Conservation (phyloP, 2,888 invertebrate genomes). For the Dasypolia templi region DNA sequence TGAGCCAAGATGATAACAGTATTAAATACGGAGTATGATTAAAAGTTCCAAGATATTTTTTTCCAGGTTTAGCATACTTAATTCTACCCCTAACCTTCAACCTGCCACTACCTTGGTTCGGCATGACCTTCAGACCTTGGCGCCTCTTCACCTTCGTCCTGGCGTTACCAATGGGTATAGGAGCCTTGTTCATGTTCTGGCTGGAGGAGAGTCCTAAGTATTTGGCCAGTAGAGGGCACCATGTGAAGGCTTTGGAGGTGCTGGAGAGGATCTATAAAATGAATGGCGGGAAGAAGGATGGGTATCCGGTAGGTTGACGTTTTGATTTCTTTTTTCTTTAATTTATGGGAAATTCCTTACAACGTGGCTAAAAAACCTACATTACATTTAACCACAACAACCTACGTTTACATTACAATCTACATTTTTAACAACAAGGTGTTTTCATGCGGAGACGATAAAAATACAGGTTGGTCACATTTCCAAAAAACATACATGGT, state of each 20-base stretch:
- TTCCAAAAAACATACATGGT: no score
- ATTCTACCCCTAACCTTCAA: slow-evolving; percentile 90
- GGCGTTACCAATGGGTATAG: slow-evolving; percentile 79
- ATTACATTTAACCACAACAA: no score
- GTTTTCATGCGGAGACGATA: no score
- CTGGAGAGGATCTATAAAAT: slow-evolving; percentile 72
- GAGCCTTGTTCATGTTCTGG: slow-evolving; percentile 88
- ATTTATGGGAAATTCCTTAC: no score
- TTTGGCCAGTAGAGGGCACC: slow-evolving; percentile 90
- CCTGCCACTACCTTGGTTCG: slow-evolving; percentile 78
- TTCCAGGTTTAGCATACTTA: slow-evolving; percentile 91
- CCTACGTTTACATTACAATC: no score
- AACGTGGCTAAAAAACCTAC: no score
- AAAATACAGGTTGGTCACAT: no score
- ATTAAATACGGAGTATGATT: not conserved
- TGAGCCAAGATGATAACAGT: not conserved
- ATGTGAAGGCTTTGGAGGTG: slow-evolving; percentile 88
- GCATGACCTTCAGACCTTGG: slow-evolving; percentile 92
- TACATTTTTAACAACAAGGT: no score
- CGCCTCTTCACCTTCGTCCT: slow-evolving; percentile 90
- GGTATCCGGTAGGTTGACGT: slow-evolving; percentile 72
- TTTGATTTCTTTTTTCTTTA: no score
- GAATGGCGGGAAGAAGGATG: slow-evolving; percentile 73
- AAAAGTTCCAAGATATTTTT: not conserved
- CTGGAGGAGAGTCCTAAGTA: slow-evolving; percentile 95